These are phyloP conservation scores for Girardinus metallicus DNA, from an alignment of 2,797 vertebrate genomes.

Conservation along the genomic window DNA sequence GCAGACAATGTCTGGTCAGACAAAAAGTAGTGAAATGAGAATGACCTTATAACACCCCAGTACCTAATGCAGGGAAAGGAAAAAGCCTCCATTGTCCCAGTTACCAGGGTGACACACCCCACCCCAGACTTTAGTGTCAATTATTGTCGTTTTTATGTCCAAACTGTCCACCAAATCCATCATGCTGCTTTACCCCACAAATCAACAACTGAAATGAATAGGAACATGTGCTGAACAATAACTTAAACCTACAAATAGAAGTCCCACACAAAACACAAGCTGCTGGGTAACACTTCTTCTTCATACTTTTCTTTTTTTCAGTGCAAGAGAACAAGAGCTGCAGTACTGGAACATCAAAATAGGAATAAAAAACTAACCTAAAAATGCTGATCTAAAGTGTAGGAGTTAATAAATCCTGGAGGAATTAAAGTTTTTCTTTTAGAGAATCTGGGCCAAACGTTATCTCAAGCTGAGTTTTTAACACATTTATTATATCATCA, in stretches of 20 bases:
- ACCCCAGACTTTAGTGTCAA: conserved; percentile 14
- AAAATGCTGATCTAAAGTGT: neutral
- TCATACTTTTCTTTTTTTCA: neutral
- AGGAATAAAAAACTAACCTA: neutral
- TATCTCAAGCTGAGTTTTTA: neutral
- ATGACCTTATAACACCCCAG: conserved; percentile 9
- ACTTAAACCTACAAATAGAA: neutral
- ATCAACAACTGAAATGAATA: conserved; percentile 8
- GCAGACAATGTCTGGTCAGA: conserved; percentile 8
- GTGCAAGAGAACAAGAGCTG: neutral
- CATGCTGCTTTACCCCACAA: conserved; percentile 14
- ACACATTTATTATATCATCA: neutral
- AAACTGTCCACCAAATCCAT: conserved; percentile 5
- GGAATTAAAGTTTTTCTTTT: neutral
- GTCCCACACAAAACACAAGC: neutral
- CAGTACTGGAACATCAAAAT: neutral
- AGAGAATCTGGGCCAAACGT: neutral
- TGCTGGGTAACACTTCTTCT: neutral
- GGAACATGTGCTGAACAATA: neutral
- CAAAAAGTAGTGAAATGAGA: conserved; percentile 10
- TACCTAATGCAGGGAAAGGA: neutral
- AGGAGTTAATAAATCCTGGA: neutral
- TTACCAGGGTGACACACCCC: conserved; percentile 17
- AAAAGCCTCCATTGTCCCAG: conserved; percentile 20
- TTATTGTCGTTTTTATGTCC: conserved; percentile 12